phyloP scores from a whole-genome alignment of 2,113 vertebrate species.

The Acinonyx jubatus region DNA sequence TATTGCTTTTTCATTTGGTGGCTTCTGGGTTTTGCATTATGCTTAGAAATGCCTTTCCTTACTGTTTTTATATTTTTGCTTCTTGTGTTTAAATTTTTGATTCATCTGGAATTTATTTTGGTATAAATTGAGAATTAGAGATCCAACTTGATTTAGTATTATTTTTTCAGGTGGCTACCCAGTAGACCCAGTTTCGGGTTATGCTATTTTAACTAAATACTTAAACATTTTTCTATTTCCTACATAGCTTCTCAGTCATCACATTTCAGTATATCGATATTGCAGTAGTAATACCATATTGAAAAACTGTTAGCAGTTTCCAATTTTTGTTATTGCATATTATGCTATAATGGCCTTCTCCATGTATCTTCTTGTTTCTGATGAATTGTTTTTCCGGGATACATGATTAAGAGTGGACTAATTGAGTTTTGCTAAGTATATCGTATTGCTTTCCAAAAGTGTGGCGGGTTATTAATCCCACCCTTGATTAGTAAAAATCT shows the following conservation, averaged over 20 bases:
- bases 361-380: neutral
- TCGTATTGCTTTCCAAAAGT: neutral
- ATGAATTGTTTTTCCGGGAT: neutral
- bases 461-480: neutral
- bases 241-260: neutral
- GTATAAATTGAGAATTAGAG: conserved; percentile 1
- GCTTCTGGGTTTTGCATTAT: conserved; percentile 9
- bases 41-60: neutral
- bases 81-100: conserved; percentile 42
- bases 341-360: neutral
- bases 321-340: conserved; percentile 18
- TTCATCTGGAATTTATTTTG: conserved; percentile 26
- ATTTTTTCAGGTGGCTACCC: neutral
- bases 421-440: conserved; percentile 1
- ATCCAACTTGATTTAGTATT: conserved; percentile 35
- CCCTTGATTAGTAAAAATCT: conserved; percentile 5
- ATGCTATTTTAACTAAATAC: neutral
- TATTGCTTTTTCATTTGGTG: neutral
- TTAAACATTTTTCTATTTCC: conserved; percentile 24
- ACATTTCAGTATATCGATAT: neutral
- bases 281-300: neutral
- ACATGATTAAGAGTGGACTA: neutral
- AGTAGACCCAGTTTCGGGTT: neutral
- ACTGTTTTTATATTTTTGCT: conserved; percentile 7
- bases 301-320: neutral